Percentiles rank a stretch among this genome's conserved stretches.
phyloP scores from a whole-genome alignment of 2,113 vertebrate species.

The Tetrao urogallus region DNA sequence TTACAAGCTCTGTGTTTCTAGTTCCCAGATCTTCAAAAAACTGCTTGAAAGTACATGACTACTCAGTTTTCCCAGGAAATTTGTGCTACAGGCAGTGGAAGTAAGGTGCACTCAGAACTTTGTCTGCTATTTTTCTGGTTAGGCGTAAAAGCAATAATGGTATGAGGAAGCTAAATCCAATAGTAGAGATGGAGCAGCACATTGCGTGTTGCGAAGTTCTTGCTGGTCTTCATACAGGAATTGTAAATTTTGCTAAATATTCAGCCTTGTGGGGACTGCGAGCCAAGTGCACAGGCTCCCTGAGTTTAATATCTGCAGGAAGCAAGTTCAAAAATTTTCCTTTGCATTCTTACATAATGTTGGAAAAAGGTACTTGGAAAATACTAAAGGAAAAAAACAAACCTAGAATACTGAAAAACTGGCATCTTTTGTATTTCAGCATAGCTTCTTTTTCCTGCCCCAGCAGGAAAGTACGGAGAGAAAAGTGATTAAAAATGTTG shows the following conservation, averaged over 20 bases:
- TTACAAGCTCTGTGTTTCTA: background rate
- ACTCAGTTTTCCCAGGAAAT: background rate
- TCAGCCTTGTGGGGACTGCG: background rate
- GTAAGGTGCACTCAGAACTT: background rate
- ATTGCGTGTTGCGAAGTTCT: background rate
- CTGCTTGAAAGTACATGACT: background rate
- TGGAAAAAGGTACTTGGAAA: background rate
- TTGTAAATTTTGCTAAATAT: background rate
- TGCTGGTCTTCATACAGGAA: background rate
- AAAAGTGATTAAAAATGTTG: background rate
- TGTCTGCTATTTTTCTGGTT: background rate
- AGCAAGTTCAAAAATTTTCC: background rate
- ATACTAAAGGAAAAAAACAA: background rate
- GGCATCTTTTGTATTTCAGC: background rate
- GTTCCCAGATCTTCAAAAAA: background rate
- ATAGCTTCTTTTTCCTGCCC: accelerated
- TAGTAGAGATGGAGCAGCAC: background rate
- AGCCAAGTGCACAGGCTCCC: background rate
- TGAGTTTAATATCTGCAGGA: background rate
- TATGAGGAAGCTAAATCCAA: background rate
- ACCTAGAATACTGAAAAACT: accelerated
- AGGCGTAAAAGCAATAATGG: background rate
- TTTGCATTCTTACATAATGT: background rate
- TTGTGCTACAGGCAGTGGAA: background rate
- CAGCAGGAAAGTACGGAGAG: background rate